Evolutionary conservation across 2,797 vertebrate species (phyloP).

Genomic region (Ficedula albicollis): DNA sequence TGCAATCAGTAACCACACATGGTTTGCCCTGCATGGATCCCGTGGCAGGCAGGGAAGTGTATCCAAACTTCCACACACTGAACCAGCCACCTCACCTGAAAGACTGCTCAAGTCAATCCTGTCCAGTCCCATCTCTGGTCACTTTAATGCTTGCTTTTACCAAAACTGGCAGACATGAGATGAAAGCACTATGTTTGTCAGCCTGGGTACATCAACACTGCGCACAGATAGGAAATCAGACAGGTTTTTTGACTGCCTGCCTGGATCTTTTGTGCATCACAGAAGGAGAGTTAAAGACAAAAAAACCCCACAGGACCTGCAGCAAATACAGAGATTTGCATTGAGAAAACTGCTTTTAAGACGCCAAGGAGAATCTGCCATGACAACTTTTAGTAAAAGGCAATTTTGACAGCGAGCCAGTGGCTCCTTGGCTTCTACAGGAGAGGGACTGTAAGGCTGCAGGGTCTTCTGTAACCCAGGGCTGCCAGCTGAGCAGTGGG

Average conservation of each 20-base stretch:
- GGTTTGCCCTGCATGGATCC: background rate
- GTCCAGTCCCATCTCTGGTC: background rate
- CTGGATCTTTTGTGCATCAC: background rate
- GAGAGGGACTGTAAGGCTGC: background rate
- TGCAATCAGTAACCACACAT: background rate
- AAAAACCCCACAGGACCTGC: background rate
- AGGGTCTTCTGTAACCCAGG: background rate
- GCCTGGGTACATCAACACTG: background rate
- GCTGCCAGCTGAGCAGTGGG: background rate
- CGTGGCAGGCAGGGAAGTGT: background rate
- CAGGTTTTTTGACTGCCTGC: background rate
- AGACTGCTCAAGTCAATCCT: background rate
- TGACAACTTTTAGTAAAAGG: background rate
- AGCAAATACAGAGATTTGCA: background rate
- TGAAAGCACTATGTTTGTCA: background rate
- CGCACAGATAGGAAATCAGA: background rate
- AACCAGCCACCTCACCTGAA: background rate
- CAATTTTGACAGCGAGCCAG: background rate
- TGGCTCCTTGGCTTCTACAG: background rate
- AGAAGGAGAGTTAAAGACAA: background rate
- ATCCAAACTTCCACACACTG: background rate
- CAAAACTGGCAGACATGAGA: background rate
- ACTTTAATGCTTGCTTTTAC: background rate
- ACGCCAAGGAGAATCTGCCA: background rate
- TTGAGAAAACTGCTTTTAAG: background rate